Evolutionary conservation across 2,888 invertebrate genomes (phyloP).

Genomic region (Chironomus riparius): DNA sequence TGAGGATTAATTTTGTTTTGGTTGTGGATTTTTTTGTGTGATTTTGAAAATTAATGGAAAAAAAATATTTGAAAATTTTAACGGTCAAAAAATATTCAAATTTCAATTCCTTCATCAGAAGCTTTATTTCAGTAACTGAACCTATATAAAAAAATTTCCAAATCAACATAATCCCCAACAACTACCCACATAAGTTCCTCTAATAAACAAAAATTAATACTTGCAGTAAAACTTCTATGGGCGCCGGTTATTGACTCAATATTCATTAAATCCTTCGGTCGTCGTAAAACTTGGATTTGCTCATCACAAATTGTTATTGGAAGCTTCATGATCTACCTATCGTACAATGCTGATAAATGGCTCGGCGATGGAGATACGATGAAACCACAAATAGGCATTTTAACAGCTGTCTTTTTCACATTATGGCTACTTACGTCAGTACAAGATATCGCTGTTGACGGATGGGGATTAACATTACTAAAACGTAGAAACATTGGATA

Average conservation of each 20-base stretch:
- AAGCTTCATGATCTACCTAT: slow-evolving; percentile 79
- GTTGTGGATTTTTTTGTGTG: neutral
- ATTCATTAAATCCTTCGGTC: slow-evolving; percentile 73
- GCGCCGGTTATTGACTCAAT: slow-evolving; percentile 95
- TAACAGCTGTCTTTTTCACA: slow-evolving; percentile 83
- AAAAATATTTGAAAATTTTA: neutral
- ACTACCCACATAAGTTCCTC: no score
- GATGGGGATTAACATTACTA: slow-evolving; percentile 98
- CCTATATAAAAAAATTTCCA: neutral
- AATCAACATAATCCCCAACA: no score
- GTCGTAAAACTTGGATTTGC: slow-evolving; percentile 94
- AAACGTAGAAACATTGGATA: slow-evolving; percentile 95
- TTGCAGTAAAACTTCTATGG: slow-evolving; percentile 80
- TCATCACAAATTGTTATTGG: slow-evolving; percentile 90
- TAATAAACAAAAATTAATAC: neutral
- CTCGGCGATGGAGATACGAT: slow-evolving; percentile 46
- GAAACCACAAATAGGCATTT: slow-evolving; percentile 59
- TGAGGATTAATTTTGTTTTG: neutral
- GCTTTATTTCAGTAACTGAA: neutral
- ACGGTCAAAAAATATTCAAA: neutral
- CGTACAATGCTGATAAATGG: slow-evolving; percentile 63
- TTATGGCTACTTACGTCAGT: slow-evolving; percentile 96
- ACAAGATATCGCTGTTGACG: slow-evolving; percentile 98
- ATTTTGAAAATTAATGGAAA: no score
- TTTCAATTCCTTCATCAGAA: no score